phyloP scores from a whole-genome alignment of 2,797 vertebrate genomes.

The Paramormyrops hopkinsi region DNA sequence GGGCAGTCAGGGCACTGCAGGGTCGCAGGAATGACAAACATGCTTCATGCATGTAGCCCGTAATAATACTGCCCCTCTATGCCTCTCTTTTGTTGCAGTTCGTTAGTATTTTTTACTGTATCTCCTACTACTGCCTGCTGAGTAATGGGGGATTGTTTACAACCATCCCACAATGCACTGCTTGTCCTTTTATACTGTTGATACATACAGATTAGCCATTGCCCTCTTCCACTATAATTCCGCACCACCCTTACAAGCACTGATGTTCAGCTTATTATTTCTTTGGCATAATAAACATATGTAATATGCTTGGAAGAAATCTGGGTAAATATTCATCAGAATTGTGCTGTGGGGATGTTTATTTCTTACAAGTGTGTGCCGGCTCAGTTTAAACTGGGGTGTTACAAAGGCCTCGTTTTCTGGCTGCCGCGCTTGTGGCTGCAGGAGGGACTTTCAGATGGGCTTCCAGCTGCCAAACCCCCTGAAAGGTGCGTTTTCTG shows the following conservation, averaged over 20 bases:
- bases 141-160: background rate
- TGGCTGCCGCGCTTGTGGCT: background rate
- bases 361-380: background rate
- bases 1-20: background rate
- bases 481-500: background rate
- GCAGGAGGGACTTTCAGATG: background rate
- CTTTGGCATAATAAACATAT: background rate
- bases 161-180: background rate
- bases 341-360: conserved; percentile 25
- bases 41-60: background rate
- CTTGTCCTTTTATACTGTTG: background rate
- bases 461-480: background rate
- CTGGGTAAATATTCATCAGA: conserved; percentile 29
- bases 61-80: background rate
- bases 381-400: background rate
- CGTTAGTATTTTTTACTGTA: background rate
- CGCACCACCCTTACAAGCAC: background rate
- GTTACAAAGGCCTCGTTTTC: background rate
- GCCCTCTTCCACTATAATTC: background rate
- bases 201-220: background rate
- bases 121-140: background rate
- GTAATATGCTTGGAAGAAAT: background rate
- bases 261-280: background rate
- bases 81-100: background rate
- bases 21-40: background rate